A percentile compares a stretch with the other conserved stretches of the same genome.
Conservation (phyloP, 2,113 vertebrate species). For the Anas platyrhynchos region DNA sequence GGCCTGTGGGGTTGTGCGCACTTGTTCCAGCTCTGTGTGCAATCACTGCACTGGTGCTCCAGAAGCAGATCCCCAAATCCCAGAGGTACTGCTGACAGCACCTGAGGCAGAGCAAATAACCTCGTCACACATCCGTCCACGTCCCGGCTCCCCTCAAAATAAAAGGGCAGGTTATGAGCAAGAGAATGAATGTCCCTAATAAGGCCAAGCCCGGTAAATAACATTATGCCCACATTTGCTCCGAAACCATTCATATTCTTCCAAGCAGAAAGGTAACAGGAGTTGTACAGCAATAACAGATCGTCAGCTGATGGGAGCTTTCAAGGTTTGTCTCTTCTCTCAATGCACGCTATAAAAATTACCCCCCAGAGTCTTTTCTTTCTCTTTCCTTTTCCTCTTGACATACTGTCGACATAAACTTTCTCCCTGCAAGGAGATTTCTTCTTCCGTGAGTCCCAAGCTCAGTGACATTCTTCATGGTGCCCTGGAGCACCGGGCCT, state of each 20-base stretch:
- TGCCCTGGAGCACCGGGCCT: neutral
- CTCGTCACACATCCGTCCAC: neutral
- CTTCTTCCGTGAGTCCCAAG: neutral
- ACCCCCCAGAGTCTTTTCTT: constrained; percentile 14
- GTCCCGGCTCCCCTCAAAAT: neutral
- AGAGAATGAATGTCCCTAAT: neutral
- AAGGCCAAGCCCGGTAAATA: neutral
- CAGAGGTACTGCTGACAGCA: accelerated
- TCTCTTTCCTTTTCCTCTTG: constrained; percentile 47
- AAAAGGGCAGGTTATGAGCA: neutral
- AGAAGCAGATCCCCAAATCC: neutral
- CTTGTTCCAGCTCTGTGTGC: accelerated
- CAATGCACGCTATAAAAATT: constrained; percentile 1
- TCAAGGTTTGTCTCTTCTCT: constrained; percentile 35
- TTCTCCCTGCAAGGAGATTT: constrained; percentile 38
- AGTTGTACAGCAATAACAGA: neutral
- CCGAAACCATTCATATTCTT: neutral
- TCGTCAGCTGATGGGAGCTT: neutral
- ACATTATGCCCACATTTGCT: neutral
- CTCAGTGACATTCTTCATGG: constrained; percentile 54
- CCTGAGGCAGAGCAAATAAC: neutral
- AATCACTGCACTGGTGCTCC: neutral
- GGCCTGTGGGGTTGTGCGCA: neutral
- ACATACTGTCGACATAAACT: constrained; percentile 39
- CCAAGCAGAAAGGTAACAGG: neutral